phyloP scores from a whole-genome alignment of 1,140 invertebrate species.

The Chlorops oryzae region DNA sequence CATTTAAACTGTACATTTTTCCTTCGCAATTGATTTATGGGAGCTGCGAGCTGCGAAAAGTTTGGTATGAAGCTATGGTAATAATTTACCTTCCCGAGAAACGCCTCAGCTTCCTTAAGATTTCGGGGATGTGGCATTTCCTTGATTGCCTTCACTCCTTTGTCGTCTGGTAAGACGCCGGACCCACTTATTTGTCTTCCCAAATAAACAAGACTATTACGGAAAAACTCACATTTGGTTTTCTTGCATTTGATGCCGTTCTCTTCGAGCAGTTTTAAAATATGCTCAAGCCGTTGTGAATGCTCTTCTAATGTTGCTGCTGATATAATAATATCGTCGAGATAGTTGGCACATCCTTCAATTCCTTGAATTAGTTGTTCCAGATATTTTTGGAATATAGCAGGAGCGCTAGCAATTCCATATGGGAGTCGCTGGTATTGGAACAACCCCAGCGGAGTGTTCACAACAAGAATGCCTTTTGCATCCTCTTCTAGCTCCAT shows the following conservation, averaged over 20 bases:
- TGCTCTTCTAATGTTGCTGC: conserved; percentile 24
- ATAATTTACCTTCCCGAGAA: conserved; percentile 32
- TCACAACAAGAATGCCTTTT: conserved; percentile 21
- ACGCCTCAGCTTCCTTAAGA: conserved; percentile 28
- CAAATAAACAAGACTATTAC: conserved; percentile 25
- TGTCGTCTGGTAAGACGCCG: conserved; percentile 20
- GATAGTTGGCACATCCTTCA: conserved; percentile 31
- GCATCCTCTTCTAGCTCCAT: conserved; percentile 28
- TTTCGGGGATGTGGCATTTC: conserved; percentile 27
- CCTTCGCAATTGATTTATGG: conserved; percentile 25
- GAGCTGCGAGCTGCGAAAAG: conserved; percentile 18
- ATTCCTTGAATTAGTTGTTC: conserved; percentile 32
- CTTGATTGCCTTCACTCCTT: conserved; percentile 18
- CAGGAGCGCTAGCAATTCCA: conserved; percentile 38
- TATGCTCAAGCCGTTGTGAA: conserved; percentile 24
- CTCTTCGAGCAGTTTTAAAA: conserved; percentile 22
- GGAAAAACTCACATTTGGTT: conserved; percentile 20
- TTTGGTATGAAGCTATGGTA: conserved; percentile 28
- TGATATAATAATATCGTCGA: conserved; percentile 41
- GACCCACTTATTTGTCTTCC: conserved; percentile 28
- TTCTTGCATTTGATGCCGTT: conserved; percentile 21
- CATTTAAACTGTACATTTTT: conserved; percentile 22
- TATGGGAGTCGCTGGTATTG: conserved; percentile 47
- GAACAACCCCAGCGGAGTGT: conserved; percentile 39
- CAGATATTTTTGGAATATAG: conserved; percentile 38